Conservation (phyloP, 2,797 vertebrate genomes). For the Sebastes itinus region DNA sequence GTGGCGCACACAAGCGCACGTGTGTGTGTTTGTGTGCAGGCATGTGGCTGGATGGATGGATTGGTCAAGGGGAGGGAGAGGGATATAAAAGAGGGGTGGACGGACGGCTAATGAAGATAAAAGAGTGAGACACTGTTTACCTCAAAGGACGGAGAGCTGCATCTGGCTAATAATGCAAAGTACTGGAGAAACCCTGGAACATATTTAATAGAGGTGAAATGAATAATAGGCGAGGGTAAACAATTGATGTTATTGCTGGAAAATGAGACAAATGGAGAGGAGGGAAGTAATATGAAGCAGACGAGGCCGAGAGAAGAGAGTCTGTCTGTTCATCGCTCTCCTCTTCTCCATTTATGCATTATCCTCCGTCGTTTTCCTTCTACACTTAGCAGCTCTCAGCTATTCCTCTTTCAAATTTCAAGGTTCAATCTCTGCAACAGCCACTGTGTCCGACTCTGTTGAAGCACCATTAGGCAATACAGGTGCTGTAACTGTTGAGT, state of each 20-base stretch:
- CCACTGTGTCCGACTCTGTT: not conserved
- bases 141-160: conserved; percentile 19
- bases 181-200: conserved; percentile 32
- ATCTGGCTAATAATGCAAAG: conserved; percentile 49
- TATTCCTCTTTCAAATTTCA: conserved; percentile 26
- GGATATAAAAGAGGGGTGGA: conserved; percentile 32
- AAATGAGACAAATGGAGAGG: conserved; percentile 48
- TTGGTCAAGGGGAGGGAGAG: conserved; percentile 38
- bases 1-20: conserved; percentile 45
- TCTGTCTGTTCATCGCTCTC: conserved; percentile 30
- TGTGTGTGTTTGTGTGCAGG: conserved; percentile 13
- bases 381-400: not conserved
- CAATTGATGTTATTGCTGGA: conserved; percentile 43
- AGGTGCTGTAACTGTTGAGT: not conserved
- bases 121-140: conserved; percentile 48
- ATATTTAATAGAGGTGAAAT: conserved; percentile 60
- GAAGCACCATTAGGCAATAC: conserved; percentile 10
- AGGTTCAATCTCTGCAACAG: conserved; percentile 10
- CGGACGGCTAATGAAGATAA: conserved; percentile 57
- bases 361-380: not conserved
- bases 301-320: conserved; percentile 14
- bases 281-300: conserved; percentile 8
- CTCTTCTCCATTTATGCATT: conserved; percentile 39
- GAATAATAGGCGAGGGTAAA: conserved; percentile 56
- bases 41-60: conserved; percentile 45